Base-by-base conservation (phyloP, 1,140 invertebrate species). In the Caenorhabditis inopinata region DNA sequence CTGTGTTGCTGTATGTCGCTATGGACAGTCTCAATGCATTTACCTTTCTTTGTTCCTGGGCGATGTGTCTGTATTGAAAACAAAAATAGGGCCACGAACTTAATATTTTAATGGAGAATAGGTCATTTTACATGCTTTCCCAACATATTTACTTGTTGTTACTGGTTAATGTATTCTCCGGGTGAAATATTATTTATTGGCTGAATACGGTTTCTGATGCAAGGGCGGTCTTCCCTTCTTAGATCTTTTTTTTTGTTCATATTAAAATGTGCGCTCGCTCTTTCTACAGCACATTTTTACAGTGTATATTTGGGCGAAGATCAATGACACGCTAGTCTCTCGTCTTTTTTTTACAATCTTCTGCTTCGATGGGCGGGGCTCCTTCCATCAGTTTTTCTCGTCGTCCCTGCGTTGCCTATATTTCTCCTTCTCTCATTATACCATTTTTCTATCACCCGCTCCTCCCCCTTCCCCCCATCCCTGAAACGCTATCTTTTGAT, bases 401-500 rank as follows among this genome's bases (percentile, higher is more conserved):
- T 29, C 51, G 51, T 29, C 58, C 32, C 32, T 2, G 12, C 14
- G 38, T 42, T 42, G 38, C 38, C 38, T 42, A 5, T 42, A 42
- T 42, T 42, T 68, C n/a, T 42, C 29, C 35, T 32, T 68, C n/a
- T 42, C 27, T 68, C 58, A 38, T 18, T 38, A 38, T 68, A 16
- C 38, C 38, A 21, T 68, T 68, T 68, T 16, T 18, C 32, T 21
- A n/a, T 38, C 58, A 42, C 58, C 25, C 32, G 16, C 32, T 42
- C 38, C 38, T 42, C 38, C 38, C 32, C 32, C 32, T 42, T 14
- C 38, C 14, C 38, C 38, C 32, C 32, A n/a, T 42, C 58, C 58
- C 29, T 68, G 58, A 68, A 68, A 68, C 32, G 58, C 32, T 68
- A 68, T 68, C 58, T 42, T 68, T 68, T 29, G 51, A n/a, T 68